Percentiles rank a stretch among this genome's conserved stretches.
phyloP scores from a whole-genome alignment of 1,140 invertebrate species.

The Drosophila pallidifrons region DNA sequence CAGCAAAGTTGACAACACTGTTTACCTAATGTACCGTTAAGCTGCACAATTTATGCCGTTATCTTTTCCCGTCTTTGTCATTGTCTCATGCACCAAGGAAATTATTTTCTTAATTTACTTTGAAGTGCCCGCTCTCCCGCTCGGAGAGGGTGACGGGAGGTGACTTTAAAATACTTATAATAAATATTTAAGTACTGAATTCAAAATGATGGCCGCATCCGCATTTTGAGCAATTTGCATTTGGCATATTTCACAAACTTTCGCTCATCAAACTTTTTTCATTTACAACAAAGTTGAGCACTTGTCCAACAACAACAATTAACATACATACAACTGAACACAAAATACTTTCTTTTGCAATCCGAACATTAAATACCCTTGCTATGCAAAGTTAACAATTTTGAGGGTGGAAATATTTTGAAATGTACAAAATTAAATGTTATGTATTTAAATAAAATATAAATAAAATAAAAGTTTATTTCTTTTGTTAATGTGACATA shows the following conservation, averaged over 20 bases:
- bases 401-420: too few species aligned
- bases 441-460: too few species aligned
- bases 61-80: slow-evolving; percentile 43
- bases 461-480: too few species aligned
- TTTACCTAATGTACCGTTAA: slow-evolving; percentile 83
- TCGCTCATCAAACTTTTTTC: slow-evolving; percentile 67
- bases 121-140: slow-evolving; percentile 15
- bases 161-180: slow-evolving; percentile 54
- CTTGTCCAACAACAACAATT: slow-evolving; percentile 63
- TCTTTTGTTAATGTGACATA: too few species aligned
- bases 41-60: slow-evolving; percentile 72
- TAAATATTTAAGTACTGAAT: slow-evolving; percentile 44
- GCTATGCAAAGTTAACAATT: too few species aligned
- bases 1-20: slow-evolving; percentile 69
- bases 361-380: too few species aligned
- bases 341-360: too few species aligned
- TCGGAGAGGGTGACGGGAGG: background rate
- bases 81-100: slow-evolving; percentile 47
- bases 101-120: slow-evolving; percentile 76
- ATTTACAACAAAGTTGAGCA: slow-evolving; percentile 54
- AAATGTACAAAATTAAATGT: too few species aligned
- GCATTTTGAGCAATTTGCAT: slow-evolving; percentile 33
- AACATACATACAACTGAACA: slow-evolving; percentile 57
- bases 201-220: slow-evolving; percentile 32
- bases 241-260: slow-evolving; percentile 49